Percentiles rank a stretch among this genome's conserved stretches.
Evolutionary conservation across 2,113 vertebrate genomes (phyloP).

Genomic region (Notiomystis cincta): DNA sequence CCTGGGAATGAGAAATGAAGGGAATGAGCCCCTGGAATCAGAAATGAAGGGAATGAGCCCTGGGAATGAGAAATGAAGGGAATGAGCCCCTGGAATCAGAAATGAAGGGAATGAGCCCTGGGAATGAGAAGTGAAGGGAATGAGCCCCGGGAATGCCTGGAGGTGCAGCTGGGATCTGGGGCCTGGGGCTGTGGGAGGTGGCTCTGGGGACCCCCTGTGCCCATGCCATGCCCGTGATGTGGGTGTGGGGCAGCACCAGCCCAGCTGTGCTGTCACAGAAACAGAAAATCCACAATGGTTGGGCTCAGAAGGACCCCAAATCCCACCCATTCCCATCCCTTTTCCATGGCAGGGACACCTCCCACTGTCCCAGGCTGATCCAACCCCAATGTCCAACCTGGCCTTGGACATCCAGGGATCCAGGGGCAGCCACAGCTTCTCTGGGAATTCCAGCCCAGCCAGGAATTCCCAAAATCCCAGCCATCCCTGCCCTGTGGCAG

Average conservation of each 20-base stretch:
- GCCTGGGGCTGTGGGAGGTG: neutral
- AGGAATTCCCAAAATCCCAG: neutral
- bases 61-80: neutral
- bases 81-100: neutral
- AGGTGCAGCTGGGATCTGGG: neutral
- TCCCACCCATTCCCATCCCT: neutral
- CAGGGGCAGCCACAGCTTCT: neutral
- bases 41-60: neutral
- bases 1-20: too few relatives aligned
- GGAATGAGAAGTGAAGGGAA: too few relatives aligned
- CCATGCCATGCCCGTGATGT: neutral
- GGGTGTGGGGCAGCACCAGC: neutral
- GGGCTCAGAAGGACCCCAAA: accelerated
- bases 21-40: neutral
- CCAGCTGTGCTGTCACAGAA: neutral
- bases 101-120: neutral
- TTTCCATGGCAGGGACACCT: neutral
- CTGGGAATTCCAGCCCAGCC: neutral
- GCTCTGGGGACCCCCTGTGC: neutral
- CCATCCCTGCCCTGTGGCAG: too few relatives aligned
- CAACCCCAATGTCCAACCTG: neutral
- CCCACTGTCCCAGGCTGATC: neutral
- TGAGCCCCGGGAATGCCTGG: neutral
- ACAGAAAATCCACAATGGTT: neutral
- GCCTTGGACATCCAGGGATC: neutral